phyloP scores from a whole-genome alignment of 2,888 invertebrate genomes.

The Holacanthella duospinosa region DNA sequence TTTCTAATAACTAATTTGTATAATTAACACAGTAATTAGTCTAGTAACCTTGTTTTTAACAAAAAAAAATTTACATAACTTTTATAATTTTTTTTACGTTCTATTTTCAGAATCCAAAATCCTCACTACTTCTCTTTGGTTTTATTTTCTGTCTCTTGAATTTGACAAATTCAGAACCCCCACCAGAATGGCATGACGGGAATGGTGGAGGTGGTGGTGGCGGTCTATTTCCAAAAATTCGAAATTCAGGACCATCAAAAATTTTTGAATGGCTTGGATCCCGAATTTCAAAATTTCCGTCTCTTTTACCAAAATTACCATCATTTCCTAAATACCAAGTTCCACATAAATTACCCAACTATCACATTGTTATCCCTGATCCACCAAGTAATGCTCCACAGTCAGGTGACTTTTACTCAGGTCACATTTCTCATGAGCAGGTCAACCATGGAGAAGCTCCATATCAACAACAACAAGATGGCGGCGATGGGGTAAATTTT shows the following conservation, averaged over 20 bases:
- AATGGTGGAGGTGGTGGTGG: not conserved
- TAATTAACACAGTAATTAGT: not conserved
- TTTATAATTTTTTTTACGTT: not conserved
- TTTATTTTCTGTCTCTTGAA: not conserved
- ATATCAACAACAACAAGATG: conserved; percentile 2
- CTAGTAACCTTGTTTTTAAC: not conserved
- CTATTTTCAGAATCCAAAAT: not conserved
- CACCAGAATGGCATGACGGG: not conserved
- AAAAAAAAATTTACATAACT: not conserved
- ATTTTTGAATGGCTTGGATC: conserved; percentile 34
- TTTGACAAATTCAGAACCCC: not conserved
- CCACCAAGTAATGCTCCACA: conserved; percentile 1
- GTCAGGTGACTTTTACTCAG: not conserved
- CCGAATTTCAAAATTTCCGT: conserved; percentile 26
- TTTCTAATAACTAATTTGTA: no score
- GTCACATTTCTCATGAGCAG: not conserved
- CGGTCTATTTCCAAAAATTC: conserved; percentile 7
- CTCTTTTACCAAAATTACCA: conserved; percentile 23
- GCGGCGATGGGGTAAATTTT: not conserved
- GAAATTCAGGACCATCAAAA: conserved; percentile 19
- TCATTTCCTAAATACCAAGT: conserved; percentile 19
- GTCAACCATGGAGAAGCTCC: not conserved
- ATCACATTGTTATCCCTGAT: conserved; percentile 4
- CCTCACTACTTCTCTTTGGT: not conserved
- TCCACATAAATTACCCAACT: conserved; percentile 14